phyloP scores from a whole-genome alignment of 1,140 invertebrate species.

The Lucilia cuprina region DNA sequence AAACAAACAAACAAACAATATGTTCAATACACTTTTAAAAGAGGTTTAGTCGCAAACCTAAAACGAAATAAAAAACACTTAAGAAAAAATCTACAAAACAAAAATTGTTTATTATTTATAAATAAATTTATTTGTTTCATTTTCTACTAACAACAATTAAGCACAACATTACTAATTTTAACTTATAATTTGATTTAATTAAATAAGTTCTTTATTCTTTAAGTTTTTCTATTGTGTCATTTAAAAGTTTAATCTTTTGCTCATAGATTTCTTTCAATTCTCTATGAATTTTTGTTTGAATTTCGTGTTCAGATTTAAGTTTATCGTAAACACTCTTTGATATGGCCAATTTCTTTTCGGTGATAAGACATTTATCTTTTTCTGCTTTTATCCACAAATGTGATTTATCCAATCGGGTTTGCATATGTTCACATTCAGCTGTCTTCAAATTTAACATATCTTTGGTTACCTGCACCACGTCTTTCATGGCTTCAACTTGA shows the following conservation, averaged over 20 bases:
- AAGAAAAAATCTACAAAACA: too few relatives aligned
- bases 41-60: constrained; percentile 3
- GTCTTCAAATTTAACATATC: constrained; percentile 79
- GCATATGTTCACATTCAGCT: constrained; percentile 76
- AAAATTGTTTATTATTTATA: too few relatives aligned
- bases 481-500: constrained; percentile 77
- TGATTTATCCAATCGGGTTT: constrained; percentile 73
- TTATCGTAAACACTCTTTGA: constrained; percentile 75
- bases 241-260: constrained; percentile 55
- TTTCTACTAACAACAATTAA: neutral
- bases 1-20: constrained; percentile 8
- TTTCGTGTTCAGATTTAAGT: constrained; percentile 77
- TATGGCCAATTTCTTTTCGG: constrained; percentile 73
- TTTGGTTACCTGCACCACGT: constrained; percentile 78
- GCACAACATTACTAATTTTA: neutral
- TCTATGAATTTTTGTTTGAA: constrained; percentile 74
- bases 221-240: constrained; percentile 50
- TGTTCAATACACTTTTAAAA: constrained; percentile 16
- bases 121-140: too few relatives aligned
- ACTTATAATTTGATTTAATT: neutral
- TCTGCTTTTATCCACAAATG: constrained; percentile 74
- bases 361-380: constrained; percentile 71
- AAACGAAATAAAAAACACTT: constrained; percentile 2
- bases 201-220: constrained; percentile 48
- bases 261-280: constrained; percentile 57